phyloP scores from a whole-genome alignment of 2,888 invertebrate species.

The Sarcophaga subvicina region DNA sequence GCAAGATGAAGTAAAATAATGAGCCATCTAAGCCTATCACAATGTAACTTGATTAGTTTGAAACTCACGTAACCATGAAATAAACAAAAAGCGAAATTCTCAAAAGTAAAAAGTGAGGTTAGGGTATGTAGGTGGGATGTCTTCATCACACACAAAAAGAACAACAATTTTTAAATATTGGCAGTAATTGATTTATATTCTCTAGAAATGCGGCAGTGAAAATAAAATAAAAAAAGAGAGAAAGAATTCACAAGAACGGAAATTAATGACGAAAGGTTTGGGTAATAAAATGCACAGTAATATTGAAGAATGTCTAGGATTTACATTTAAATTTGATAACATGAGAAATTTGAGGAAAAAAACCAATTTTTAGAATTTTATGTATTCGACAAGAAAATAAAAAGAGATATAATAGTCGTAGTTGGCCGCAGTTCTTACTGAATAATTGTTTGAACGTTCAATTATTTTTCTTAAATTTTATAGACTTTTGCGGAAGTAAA shows the following conservation, averaged over 20 bases:
- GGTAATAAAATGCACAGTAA: not conserved
- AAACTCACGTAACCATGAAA: conserved; percentile 52
- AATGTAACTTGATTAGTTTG: conserved; percentile 42
- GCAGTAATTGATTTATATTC: conserved; percentile 49
- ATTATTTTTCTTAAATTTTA: too few species aligned
- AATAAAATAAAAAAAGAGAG: not conserved
- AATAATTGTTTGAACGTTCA: too few species aligned
- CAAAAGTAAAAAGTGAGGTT: not conserved
- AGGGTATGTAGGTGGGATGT: not conserved
- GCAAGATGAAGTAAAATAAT: conserved; percentile 31
- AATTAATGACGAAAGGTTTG: not conserved
- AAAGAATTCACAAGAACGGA: not conserved
- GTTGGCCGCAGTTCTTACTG: too few species aligned
- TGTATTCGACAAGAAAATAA: too few species aligned
- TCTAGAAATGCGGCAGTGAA: conserved; percentile 14
- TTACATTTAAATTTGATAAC: too few species aligned
- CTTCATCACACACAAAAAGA: conserved; percentile 1
- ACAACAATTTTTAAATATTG: conserved; percentile 28
- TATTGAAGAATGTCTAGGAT: too few species aligned
- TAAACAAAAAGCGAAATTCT: conserved; percentile 27
- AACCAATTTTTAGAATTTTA: too few species aligned
- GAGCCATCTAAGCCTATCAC: conserved; percentile 32
- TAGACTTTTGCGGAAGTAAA: too few species aligned
- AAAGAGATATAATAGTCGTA: too few species aligned
- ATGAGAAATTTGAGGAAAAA: too few species aligned